phyloP scores from a whole-genome alignment of 2,113 vertebrate genomes.

The Sebastes fasciatus region DNA sequence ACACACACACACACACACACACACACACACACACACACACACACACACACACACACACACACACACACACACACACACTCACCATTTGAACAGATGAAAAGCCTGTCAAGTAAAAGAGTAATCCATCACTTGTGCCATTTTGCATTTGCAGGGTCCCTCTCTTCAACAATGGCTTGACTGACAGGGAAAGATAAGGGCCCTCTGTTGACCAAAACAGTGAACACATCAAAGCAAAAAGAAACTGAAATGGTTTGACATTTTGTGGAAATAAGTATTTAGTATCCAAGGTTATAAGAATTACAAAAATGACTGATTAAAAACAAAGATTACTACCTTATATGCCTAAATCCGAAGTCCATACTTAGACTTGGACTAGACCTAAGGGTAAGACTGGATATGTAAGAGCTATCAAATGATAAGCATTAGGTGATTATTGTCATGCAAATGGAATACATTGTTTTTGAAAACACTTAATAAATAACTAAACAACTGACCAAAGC shows the following conservation, averaged over 20 bases:
- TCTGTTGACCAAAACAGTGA: constrained; percentile 73
- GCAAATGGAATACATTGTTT: background rate
- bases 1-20: no score
- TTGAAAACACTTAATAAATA: constrained; percentile 15
- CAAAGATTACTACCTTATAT: background rate
- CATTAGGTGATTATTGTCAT: background rate
- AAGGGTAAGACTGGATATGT: background rate
- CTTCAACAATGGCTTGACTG: constrained; percentile 80
- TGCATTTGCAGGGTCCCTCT: constrained; percentile 76
- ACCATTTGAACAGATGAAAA: constrained; percentile 72
- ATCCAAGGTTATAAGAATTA: background rate
- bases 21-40: constrained; percentile 25
- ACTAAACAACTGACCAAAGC: constrained; percentile 32
- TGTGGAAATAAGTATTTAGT: background rate
- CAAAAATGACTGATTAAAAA: background rate
- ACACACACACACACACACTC: constrained; percentile 60
- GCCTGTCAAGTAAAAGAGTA: constrained; percentile 82
- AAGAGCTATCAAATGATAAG: background rate
- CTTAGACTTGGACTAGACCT: background rate
- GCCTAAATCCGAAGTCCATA: background rate
- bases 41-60: constrained; percentile 44
- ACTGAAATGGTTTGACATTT: background rate
- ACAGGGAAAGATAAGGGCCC: constrained; percentile 78
- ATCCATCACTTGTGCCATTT: constrained; percentile 84
- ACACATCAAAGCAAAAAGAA: constrained; percentile 33